Evolutionary conservation across 1,140 invertebrate genomes (phyloP), one percentile per base, ranked within the genome.

Genomic region (Asobara japonica): DNA sequence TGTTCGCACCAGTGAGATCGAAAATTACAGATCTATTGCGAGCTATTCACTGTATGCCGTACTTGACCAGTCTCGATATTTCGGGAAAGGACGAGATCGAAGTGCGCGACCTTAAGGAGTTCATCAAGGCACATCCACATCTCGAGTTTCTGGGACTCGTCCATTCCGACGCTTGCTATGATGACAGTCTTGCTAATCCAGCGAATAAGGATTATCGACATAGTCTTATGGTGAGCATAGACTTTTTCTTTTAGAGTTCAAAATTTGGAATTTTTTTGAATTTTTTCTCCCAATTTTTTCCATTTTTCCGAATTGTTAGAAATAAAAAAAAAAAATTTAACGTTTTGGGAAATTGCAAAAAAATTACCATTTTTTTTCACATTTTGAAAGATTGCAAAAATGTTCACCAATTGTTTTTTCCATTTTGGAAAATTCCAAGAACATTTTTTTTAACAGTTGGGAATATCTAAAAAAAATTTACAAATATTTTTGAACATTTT

Each of bases 11-110:
- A 71, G 72, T 80, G 51, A 83, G 82, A 80, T 86, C 80, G 79
- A 87, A 87, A 83, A 89, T 86, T 74, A 85, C 86, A 72, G 89
- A 85, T 79, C 89, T 83, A 77, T 88, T 85, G 10, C 86, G 89
- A 73, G 80, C 88, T 65, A 81, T 82, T 25, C 71, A 86, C 56
- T 88, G 86, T 76, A 87, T 94, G 79, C 92, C 91, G 25, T 82
- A 92, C 78, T 82, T 94, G 45, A 82, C 84, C 20, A 92, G 89
- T 36, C 80, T 95, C 66, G 93, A 95, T 84, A 90, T 94, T 75
- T 94, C 93, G 38, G 89, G 89, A 71, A 89, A 89, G 79, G 89
- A 90, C 68, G 89, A 90, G 71, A 88, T 91, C 38, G 86, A 89
- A 65, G 78, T 87, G 11, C 82, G 87, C 67, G 84, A 89, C 75